Percentiles rank a stretch among this genome's conserved stretches.
Evolutionary conservation across 2,113 vertebrate genomes (phyloP).

Genomic region (Progne subis): DNA sequence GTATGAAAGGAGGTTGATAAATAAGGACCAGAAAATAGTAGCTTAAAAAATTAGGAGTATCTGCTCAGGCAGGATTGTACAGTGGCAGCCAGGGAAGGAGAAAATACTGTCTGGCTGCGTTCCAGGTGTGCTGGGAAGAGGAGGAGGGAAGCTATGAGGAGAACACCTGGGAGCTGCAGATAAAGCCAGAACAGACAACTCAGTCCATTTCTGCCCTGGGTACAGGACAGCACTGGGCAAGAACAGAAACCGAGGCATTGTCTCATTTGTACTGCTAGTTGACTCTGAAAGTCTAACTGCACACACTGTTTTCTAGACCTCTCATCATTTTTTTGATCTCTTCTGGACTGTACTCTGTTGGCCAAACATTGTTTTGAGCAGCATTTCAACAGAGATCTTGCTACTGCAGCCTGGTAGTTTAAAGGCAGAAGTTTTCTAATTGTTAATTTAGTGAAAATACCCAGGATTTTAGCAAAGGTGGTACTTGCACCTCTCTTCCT

Average conservation of each 20-base stretch:
- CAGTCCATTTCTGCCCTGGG: background rate
- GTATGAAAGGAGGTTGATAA: background rate
- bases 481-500: background rate
- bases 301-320: background rate
- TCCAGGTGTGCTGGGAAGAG: background rate
- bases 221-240: background rate
- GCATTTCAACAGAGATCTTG: background rate
- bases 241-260: background rate
- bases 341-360: background rate
- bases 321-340: background rate
- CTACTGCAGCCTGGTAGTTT: background rate
- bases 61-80: background rate
- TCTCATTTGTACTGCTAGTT: background rate
- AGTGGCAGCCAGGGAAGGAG: rapidly evolving
- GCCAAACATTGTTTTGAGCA: background rate
- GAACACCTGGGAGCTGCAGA: background rate
- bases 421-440: background rate
- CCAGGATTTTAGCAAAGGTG: background rate
- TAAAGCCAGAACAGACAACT: background rate
- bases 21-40: background rate
- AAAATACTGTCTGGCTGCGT: background rate
- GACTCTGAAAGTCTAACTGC: background rate
- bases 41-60: background rate
- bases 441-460: background rate
- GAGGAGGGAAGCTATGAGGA: background rate